These are phyloP conservation scores for Dicaeum eximium DNA, from an alignment of 2,113 vertebrate species.

Conservation along the genomic window DNA sequence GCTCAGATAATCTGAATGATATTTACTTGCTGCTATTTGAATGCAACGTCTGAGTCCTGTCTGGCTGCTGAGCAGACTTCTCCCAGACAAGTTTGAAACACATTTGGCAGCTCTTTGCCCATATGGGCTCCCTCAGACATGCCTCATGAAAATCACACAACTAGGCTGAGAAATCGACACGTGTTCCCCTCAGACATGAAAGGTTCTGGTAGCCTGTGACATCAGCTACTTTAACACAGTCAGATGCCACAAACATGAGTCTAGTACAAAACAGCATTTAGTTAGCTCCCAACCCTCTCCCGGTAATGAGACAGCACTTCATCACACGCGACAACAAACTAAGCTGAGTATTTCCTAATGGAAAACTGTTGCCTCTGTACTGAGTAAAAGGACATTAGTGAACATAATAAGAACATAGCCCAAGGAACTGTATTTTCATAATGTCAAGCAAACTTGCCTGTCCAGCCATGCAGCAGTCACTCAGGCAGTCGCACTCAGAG, in stretches of 20 bases:
- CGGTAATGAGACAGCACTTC: not conserved
- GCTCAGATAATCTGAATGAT: not conserved
- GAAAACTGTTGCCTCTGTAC: not conserved
- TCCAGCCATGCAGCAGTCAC: not conserved
- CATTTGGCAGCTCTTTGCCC: slow-evolving; percentile 37
- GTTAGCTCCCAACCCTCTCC: not conserved
- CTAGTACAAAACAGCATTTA: not conserved
- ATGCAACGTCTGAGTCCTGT: not conserved
- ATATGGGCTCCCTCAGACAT: slow-evolving; percentile 49
- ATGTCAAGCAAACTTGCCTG: not conserved
- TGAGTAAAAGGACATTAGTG: not conserved
- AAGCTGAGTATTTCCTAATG: not conserved
- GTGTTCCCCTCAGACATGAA: slow-evolving; percentile 10
- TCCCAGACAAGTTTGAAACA: slow-evolving; percentile 16
- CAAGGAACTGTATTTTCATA: not conserved
- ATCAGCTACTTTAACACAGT: slow-evolving; percentile 12
- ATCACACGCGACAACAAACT: not conserved
- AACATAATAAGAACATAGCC: not conserved
- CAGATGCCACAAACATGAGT: not conserved
- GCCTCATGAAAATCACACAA: slow-evolving; percentile 8
- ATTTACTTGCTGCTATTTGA: slow-evolving; percentile 38
- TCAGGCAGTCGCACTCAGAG: not conserved
- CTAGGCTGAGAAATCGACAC: slow-evolving; percentile 30
- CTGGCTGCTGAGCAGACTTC: slow-evolving; percentile 36
- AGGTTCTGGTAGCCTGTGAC: slow-evolving; percentile 23